Base-by-base conservation (phyloP, 2,888 invertebrate species). In the Seladonia tumulorum region DNA sequence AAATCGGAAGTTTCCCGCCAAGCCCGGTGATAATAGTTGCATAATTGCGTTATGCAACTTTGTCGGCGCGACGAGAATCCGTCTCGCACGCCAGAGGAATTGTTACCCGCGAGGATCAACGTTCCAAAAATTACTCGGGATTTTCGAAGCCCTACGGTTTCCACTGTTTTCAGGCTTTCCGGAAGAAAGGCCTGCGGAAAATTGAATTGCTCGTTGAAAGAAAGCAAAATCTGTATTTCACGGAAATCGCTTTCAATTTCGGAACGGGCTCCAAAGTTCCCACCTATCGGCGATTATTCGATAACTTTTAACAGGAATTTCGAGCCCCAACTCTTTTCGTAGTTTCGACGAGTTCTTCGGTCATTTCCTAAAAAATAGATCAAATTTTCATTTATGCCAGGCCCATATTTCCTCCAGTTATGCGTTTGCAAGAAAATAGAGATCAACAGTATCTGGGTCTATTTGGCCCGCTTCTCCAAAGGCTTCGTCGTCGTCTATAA, bases 31-130 rank as follows among this genome's bases (percentile, higher is more conserved):
- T 12, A 42, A 35, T n/a, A 8, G 29, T 83, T 84, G 35, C 68
- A 35, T 84, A 84, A 84, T 70, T 35, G 45, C 4, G 7, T 79
- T 79, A 66, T 18, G 63, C 39, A 79, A 73, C 63, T 29, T 16
- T 7, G 79, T 63, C 63, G 18, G 16, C 45, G 25, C 18, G 71
- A 12, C 29, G 14, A 63, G 57, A 2, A 18, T 66, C 25, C 29
- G 8, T 68, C 39, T 18, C 42, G 39, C 12, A 70, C 68, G 42
- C 42, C 68, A n/a, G n/a, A 70, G 12, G 10, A 35, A 35, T 66
- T 5, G 14, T 16, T 63, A 16, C 25, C 29, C 63, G 63, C 63
- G 63, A 29, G 63, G 25, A 35, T 10, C 66, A 35, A 66, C 3
- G 1, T 10, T 16, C 0, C 63, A 1, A 3, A 8, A 66, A 8